phyloP scores from a whole-genome alignment of 2,797 vertebrate species.

The Oophaga sylvatica region DNA sequence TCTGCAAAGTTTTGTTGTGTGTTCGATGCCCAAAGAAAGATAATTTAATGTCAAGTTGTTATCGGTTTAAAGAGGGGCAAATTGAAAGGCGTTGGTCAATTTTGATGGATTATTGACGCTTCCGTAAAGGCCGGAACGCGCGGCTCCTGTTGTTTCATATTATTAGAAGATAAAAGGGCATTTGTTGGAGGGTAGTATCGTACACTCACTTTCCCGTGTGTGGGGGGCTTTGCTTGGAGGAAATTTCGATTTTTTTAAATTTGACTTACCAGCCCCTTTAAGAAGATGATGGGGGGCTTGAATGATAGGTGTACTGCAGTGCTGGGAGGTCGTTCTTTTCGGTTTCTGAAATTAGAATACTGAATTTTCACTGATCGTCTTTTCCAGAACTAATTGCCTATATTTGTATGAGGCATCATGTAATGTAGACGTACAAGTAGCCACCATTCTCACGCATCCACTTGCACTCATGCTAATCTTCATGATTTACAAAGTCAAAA shows the following conservation, averaged over 20 bases:
- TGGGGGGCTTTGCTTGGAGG: not conserved
- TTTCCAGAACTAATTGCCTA: not conserved
- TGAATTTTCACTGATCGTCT: not conserved
- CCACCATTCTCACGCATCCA: no score
- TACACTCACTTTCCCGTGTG: not conserved
- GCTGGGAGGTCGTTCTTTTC: not conserved
- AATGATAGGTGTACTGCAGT: not conserved
- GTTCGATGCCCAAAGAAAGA: slow-evolving; percentile 64
- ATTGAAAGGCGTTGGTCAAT: slow-evolving; percentile 67
- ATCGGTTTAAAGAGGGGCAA: slow-evolving; percentile 67
- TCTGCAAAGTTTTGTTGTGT: slow-evolving; percentile 64
- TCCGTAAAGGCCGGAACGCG: slow-evolving; percentile 65
- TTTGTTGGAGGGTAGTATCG: not conserved
- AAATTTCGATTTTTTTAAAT: slow-evolving; percentile 7
- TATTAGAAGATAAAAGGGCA: slow-evolving; percentile 52
- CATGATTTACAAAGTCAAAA: no score
- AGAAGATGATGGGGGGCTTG: not conserved
- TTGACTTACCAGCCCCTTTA: not conserved
- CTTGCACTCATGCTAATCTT: no score
- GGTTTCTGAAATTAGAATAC: not conserved
- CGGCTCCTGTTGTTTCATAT: not conserved
- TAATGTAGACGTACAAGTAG: no score
- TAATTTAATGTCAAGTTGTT: slow-evolving; percentile 73
- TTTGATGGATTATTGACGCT: slow-evolving; percentile 71
- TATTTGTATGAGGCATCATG: no score